Conservation (phyloP, 2,797 vertebrate species). For the Propithecus perrieri region DNA sequence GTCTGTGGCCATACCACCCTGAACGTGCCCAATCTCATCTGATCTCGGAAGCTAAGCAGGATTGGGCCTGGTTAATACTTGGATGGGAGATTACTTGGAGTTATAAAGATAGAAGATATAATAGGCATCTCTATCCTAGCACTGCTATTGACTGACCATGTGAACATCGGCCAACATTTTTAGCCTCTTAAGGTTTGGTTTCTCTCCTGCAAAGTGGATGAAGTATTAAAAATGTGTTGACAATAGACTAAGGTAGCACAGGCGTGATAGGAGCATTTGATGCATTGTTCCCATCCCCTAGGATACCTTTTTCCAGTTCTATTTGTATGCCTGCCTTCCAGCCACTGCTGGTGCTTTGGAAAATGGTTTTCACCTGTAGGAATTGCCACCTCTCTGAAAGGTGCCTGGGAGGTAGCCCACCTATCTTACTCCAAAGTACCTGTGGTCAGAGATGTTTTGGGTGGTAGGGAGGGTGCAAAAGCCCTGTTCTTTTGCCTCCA, state of each 20-base stretch:
- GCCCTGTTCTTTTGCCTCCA: not conserved
- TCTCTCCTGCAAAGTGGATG: not conserved
- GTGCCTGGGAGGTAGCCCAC: not conserved
- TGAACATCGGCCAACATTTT: not conserved
- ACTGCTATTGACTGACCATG: not conserved
- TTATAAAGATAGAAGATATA: not conserved
- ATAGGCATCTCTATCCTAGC: not conserved
- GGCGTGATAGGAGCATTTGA: not conserved
- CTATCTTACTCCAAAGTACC: fast-evolving
- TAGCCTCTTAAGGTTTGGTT: not conserved
- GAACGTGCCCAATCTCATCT: too few species aligned
- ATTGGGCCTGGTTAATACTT: too few species aligned
- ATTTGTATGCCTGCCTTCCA: not conserved
- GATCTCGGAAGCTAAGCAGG: too few species aligned
- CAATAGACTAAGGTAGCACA: not conserved
- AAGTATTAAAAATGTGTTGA: not conserved
- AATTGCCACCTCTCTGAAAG: not conserved
- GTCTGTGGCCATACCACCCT: too few species aligned
- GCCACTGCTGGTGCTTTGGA: not conserved
- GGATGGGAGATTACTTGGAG: not conserved
- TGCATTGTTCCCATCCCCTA: not conserved
- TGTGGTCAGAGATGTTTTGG: not conserved
- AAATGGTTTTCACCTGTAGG: not conserved
- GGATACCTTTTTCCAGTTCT: not conserved
- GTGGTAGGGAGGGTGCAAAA: not conserved